Base-by-base conservation (phyloP, 2,888 invertebrate genomes). In the Nipponacmea schrenckii region DNA sequence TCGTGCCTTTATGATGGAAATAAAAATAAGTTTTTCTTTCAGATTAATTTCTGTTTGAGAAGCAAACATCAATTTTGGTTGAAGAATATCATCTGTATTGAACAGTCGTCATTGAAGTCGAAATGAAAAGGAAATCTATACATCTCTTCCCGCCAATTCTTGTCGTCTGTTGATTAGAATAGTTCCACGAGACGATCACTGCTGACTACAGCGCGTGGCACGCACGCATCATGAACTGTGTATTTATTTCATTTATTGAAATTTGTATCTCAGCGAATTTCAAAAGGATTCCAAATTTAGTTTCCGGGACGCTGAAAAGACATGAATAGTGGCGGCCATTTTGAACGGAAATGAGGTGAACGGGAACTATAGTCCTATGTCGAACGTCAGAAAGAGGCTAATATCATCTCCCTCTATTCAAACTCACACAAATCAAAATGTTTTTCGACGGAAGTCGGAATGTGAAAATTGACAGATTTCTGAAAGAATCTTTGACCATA, bases 11-110 rank as follows among this genome's bases (percentile, higher is more conserved):
- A 56, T 56, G 56, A 56, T 56, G 20, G 56, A 24, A 56, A 56
- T 56, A 20, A 56, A 56, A 56, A 56, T 56, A 39, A 56, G 56
- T 56, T 56, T 56, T 56, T 56, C 56, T 56, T 56, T 56, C 56
- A 56, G 56, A 56, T 56, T 56, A 56, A 56, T 56, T 56, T 56
- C 56, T 56, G 56, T 56, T 56, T 56, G 56, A 56, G 20, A 56
- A 24, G 56, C 56, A 56, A 56, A 56, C 56, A 56, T 56, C 56
- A 56, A 56, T 56, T 56, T 56, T 56, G 56, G 56, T 56, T 39
- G 12, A 20, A 10, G 56, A 56, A 56, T 56, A 56, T 56, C 56
- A 56, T 20, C 39, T 24, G 20, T 24, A 56, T 56, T 56, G 20
- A 56, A 39, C 39, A 24, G 10, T 56, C 56, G 56, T 24, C 56